Evolutionary conservation across 2,113 vertebrate species (phyloP).

Genomic region (Salvelinus sp.): DNA sequence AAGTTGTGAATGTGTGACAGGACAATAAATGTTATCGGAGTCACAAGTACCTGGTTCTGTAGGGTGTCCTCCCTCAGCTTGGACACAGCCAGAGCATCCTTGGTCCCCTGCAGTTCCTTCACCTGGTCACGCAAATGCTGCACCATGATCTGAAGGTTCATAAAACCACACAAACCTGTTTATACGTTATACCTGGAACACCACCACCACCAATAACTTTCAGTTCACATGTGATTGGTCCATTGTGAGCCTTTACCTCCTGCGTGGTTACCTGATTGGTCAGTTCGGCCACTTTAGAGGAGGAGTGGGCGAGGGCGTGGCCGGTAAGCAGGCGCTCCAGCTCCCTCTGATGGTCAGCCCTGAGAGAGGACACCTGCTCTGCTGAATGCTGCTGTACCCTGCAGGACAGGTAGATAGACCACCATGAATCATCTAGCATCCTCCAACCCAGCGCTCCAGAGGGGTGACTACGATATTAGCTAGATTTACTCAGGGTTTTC

Average conservation of each 20-base stretch:
- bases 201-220: neutral
- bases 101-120: conserved; percentile 74
- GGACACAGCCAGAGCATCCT: conserved; percentile 79
- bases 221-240: neutral
- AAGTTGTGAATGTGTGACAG: too few species aligned
- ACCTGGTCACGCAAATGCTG: conserved; percentile 86
- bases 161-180: neutral
- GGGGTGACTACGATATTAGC: too few species aligned
- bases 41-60: conserved; percentile 79
- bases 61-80: conserved; percentile 83
- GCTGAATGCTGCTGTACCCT: conserved; percentile 76
- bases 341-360: conserved; percentile 78
- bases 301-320: conserved; percentile 84
- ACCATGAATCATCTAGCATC: too few species aligned
- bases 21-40: neutral
- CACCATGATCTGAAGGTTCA: conserved; percentile 76
- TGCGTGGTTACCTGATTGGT: conserved; percentile 80
- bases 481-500: too few species aligned
- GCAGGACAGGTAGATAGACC: neutral
- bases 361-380: conserved; percentile 76
- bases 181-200: neutral
- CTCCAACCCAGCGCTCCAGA: too few species aligned
- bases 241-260: conserved; percentile 73
- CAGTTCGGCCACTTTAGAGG: conserved; percentile 84
- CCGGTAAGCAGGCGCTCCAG: conserved; percentile 77